Conservation (phyloP, 2,797 vertebrate genomes). For the Heteromormyrus szaboi region DNA sequence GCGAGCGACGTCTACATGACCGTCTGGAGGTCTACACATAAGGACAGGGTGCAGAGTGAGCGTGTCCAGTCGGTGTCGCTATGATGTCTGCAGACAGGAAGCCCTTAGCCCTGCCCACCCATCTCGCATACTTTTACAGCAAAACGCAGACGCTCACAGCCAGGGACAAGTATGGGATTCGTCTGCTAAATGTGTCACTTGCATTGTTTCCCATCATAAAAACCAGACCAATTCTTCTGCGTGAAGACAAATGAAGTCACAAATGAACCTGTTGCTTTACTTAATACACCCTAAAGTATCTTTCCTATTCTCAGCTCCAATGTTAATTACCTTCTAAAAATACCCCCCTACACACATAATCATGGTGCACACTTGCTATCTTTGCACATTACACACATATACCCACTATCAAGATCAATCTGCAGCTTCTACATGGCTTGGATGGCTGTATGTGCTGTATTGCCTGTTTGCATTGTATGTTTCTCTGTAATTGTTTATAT, state of each 20-base stretch:
- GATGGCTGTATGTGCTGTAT: too few species aligned
- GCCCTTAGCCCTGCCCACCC: not conserved
- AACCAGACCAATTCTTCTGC: not conserved
- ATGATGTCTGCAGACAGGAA: not conserved
- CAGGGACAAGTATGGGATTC: not conserved
- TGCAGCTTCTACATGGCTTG: too few species aligned
- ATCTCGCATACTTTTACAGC: not conserved
- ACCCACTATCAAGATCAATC: not conserved
- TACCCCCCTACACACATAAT: not conserved
- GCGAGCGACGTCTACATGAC: not conserved
- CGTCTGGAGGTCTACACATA: not conserved
- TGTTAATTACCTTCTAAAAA: not conserved
- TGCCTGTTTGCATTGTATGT: too few species aligned
- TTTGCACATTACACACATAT: not conserved
- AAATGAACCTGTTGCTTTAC: not conserved
- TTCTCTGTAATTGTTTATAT: too few species aligned
- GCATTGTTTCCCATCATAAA: not conserved
- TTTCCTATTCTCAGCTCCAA: not conserved
- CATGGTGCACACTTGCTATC: too few species aligned
- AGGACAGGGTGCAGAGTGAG: not conserved
- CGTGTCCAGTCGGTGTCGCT: not conserved
- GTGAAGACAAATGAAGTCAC: not conserved
- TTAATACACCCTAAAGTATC: not conserved
- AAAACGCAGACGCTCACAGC: not conserved
- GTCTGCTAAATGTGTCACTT: not conserved